Evolutionary conservation across 2,888 invertebrate species (phyloP), one percentile per base, ranked within the genome.

Genomic region (Deilephila porcellus): DNA sequence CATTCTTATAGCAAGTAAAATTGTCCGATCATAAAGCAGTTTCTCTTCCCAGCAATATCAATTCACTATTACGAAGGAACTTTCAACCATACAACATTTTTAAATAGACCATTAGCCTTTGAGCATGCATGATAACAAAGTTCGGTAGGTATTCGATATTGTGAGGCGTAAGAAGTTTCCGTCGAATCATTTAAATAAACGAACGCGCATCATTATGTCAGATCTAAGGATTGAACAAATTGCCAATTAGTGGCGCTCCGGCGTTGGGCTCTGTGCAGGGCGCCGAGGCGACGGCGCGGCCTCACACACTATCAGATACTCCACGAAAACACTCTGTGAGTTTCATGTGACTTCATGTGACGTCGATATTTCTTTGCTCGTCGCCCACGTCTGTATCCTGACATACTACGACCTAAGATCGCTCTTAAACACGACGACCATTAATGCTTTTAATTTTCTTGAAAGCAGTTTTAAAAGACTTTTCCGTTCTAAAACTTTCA

Each of bases 221-320:
- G 93, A 92, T 93, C 92, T 94, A 91, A 93, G 93, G 93, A 93
- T 94, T 92, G 93, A 93, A 93, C 93, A 94, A 94, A 94, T 94
- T 94, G 94, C 87, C 94, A 94, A 94, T 94, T 94, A 94, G 93
- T 82, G 92, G 89, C 88, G 87, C 88, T 83, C 81, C 78, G 82
- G 85, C 79, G 84, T 83, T 82, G 85, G 87, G 79, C 80, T 86
- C 84, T 85, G 82, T 85, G 81, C 83, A 78, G 79, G 79, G 79
- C 82, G 81, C 80, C 77, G 80, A 75, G 74, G 78, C 77, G 75
- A 78, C 79, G 80, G 80, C 81, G 84, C 83, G 78, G 80, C 77
- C 73, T 70, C 71, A 73, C 76, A 62, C 45, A 76, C 75, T 73
- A 71, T 64, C 71, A 64, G 64, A 75, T 70, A 53, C 59, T 72